Evolutionary conservation across 2,888 invertebrate species (phyloP).

Genomic region (Schizotus pectinicornis): DNA sequence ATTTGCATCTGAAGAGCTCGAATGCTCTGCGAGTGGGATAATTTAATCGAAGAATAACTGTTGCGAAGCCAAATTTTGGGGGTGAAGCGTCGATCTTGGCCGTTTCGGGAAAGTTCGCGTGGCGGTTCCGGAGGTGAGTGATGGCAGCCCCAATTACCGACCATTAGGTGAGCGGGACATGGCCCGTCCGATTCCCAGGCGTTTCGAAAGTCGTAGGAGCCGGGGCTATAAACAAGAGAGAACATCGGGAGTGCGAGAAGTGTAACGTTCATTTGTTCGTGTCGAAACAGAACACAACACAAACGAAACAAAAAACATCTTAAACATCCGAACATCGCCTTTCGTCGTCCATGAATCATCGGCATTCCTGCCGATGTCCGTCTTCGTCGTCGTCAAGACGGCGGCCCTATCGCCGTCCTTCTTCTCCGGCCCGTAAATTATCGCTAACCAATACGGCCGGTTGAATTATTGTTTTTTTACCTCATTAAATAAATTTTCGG

Average conservation of each 20-base stretch:
- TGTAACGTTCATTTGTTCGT: conserved; percentile 58
- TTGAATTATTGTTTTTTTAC: conserved; percentile 58
- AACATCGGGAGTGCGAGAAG: conserved; percentile 54
- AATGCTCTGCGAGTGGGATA: too few relatives aligned
- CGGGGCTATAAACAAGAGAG: conserved; percentile 50
- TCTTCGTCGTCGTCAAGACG: conserved; percentile 15
- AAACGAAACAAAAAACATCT: conserved; percentile 52
- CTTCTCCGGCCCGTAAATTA: conserved; percentile 50
- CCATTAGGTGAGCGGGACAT: too few relatives aligned
- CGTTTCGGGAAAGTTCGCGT: too few relatives aligned
- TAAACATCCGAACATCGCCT: conserved; percentile 58
- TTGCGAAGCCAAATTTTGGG: too few relatives aligned
- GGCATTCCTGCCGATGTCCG: conserved; percentile 50
- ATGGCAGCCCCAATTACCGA: too few relatives aligned
- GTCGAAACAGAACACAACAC: conserved; percentile 56
- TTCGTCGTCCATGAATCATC: conserved; percentile 59
- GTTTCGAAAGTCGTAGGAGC: conserved; percentile 28
- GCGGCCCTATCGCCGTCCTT: conserved; percentile 32
- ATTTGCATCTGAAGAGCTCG: too few relatives aligned
- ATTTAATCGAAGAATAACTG: too few relatives aligned
- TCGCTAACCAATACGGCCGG: conserved; percentile 54
- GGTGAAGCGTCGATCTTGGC: too few relatives aligned
- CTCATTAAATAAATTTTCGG: conserved; percentile 59
- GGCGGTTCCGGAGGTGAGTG: too few relatives aligned
- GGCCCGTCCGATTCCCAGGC: neutral